Percentiles rank a stretch among this genome's conserved stretches.
Conservation (phyloP, 2,888 invertebrate species). For the Trichopoda pennipes region DNA sequence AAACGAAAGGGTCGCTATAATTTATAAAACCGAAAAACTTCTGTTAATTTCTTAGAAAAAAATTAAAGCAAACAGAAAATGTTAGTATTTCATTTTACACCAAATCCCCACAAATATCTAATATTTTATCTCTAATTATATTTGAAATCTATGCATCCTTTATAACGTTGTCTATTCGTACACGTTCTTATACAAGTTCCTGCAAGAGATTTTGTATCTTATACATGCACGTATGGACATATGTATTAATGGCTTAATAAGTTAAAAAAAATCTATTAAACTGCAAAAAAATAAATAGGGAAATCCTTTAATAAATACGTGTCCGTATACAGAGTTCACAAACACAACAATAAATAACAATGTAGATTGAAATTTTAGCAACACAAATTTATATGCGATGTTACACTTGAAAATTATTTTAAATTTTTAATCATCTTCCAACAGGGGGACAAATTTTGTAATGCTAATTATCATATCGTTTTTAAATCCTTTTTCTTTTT, state of each 20-base stretch:
- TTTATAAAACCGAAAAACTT: neutral
- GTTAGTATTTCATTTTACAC: neutral
- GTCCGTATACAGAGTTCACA: conserved; percentile 60
- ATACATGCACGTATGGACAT: neutral
- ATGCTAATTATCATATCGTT: no score
- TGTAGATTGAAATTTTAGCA: conserved; percentile 42
- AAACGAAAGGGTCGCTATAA: neutral
- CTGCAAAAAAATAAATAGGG: conserved; percentile 21
- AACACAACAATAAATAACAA: conserved; percentile 61
- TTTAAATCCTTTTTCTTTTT: no score
- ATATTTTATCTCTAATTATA: conserved; percentile 61
- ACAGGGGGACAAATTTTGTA: no score
- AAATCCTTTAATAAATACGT: conserved; percentile 58
- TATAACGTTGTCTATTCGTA: conserved; percentile 11
- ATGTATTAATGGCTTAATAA: neutral
- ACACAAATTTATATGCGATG: neutral
- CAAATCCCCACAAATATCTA: conserved; percentile 5
- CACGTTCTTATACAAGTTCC: neutral
- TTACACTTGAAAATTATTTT: neutral
- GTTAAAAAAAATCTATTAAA: neutral
- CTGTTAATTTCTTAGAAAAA: neutral
- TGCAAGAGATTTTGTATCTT: neutral
- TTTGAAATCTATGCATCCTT: conserved; percentile 12
- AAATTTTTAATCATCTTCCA: neutral
- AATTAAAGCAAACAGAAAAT: neutral